These are phyloP conservation scores for Danio choprae DNA, from an alignment of 2,797 vertebrate genomes.

Conservation along the genomic window DNA sequence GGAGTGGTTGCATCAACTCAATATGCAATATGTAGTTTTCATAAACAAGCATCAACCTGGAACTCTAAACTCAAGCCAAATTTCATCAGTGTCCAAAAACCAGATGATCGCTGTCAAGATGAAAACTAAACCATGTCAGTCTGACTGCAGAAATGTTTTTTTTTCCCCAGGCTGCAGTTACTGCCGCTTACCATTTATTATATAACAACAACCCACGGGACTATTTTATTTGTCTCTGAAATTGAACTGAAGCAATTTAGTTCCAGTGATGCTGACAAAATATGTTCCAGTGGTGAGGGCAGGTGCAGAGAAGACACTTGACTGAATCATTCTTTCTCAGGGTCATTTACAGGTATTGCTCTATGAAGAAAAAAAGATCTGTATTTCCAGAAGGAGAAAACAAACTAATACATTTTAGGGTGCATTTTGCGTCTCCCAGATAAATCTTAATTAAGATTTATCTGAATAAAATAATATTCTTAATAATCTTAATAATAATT, in stretches of 20 bases:
- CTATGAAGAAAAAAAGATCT: background rate
- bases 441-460: no score
- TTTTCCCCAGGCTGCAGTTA: background rate
- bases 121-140: background rate
- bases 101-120: background rate
- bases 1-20: background rate
- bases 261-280: background rate
- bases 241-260: constrained; percentile 11
- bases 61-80: background rate
- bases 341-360: background rate
- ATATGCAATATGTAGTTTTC: background rate
- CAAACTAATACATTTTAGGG: no score
- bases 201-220: background rate
- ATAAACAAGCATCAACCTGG: background rate
- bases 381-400: background rate
- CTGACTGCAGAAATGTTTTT: background rate
- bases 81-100: background rate
- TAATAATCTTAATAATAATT: no score
- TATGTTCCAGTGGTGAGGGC: background rate
- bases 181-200: background rate
- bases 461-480: no score
- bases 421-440: no score
- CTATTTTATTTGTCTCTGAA: background rate
- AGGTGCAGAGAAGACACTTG: background rate
- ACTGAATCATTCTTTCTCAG: constrained; percentile 7